Base-by-base conservation (phyloP, 2,888 invertebrate genomes). In the Apamea crenata region DNA sequence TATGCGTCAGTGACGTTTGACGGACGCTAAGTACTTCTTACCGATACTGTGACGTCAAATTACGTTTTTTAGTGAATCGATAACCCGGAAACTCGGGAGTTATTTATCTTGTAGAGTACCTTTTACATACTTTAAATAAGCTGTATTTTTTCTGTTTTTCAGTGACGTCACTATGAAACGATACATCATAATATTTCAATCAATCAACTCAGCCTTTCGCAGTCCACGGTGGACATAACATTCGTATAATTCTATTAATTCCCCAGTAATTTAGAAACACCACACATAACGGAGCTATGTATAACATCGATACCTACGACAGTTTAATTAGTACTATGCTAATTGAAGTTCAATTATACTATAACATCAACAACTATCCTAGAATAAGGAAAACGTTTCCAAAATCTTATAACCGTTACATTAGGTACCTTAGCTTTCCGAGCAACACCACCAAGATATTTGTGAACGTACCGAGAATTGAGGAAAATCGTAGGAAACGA, bases 401-500 rank as follows among this genome's bases (percentile, higher is more conserved):
- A 14, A 80, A 86, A 79, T 79, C 21, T 40, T 77, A n/a, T 32
- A 61, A 50, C 68, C 61, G 71, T 83, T 53, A 74, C 47, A 70
- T 53, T 73, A n/a, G n/a, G n/a, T n/a, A 78, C 68, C 67, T 32
- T 29, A 56, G 63, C 74, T 74, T 74, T 61, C 77, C 63, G 65
- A 70, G 25, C 66, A 50, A 65, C 79, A 65, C 18, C 65, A 18
- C 74, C 68, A 36, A 76, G 81, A 78, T 80, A 79, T 84, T 84
- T 73, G 72, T 81, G 29, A 69, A 82, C 75, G 36, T 85, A 81
- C 79, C 73, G 63, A 78, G 88, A 81, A 87, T 78, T 69, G 79
- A 83, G 82, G 83, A 83, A 82, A 83, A 87, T 84, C 63, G 72
- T 80, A 78, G 72, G 70, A 87, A 85, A 70, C 74, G 71, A 63